Percentiles rank a stretch among this genome's conserved stretches.
phyloP scores from a whole-genome alignment of 2,797 vertebrate genomes.

The Gymnothorax reevesii region DNA sequence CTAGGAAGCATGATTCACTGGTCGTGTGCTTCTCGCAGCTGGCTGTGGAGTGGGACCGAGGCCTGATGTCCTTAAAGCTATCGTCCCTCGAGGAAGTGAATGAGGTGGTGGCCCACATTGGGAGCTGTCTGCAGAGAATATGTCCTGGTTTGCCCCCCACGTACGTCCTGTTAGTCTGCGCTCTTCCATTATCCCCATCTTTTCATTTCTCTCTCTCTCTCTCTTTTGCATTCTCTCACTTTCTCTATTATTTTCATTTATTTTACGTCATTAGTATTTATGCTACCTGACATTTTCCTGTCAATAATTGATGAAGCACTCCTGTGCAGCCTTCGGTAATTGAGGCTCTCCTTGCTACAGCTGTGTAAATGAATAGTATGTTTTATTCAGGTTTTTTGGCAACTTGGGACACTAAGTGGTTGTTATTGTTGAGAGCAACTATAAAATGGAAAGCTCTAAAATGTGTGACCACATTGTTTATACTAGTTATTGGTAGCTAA shows the following conservation, averaged over 20 bases:
- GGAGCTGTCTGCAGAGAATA: constrained; percentile 88
- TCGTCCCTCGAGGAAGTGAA: constrained; percentile 85
- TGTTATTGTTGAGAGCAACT: not conserved
- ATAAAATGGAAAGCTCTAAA: not conserved
- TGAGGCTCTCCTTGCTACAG: not conserved
- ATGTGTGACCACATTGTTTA: not conserved
- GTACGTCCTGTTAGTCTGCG: constrained; percentile 69
- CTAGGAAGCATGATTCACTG: not conserved
- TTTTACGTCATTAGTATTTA: not conserved
- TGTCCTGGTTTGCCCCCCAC: constrained; percentile 87
- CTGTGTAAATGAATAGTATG: not conserved
- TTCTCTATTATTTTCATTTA: not conserved
- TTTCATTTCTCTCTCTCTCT: not conserved
- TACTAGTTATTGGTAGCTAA: not conserved
- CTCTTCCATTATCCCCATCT: not conserved
- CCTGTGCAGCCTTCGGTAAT: not conserved
- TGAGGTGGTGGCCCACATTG: constrained; percentile 89
- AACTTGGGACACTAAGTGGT: not conserved
- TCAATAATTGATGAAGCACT: not conserved
- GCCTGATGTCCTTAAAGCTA: constrained; percentile 86
- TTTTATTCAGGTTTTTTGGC: not conserved
- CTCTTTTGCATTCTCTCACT: not conserved
- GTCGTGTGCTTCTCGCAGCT: constrained; percentile 58
- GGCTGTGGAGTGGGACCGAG: constrained; percentile 86
- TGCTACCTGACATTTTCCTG: not conserved